Base-by-base conservation (phyloP, 2,888 invertebrate genomes). In the Seira musarum region DNA sequence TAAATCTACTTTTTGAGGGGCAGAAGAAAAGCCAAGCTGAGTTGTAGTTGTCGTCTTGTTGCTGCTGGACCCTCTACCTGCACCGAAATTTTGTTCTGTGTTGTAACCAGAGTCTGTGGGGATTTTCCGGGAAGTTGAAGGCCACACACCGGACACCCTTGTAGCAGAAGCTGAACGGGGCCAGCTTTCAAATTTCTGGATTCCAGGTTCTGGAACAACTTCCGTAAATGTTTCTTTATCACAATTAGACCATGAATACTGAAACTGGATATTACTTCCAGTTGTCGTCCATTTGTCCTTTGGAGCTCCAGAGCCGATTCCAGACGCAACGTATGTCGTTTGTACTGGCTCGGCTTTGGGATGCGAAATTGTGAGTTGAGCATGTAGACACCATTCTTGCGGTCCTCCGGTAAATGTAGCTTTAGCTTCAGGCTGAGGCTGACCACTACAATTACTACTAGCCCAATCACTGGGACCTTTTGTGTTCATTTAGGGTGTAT, bases 351-450 rank as follows among this genome's bases (percentile, higher is more conserved):
- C 74, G n/a, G 57, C 40, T 53, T 71, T 69, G 1, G 85, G 84
- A 81, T 92, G 92, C 57, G 91, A 91, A 70, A 92, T 91, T 13
- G 92, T 93, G 82, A 93, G 90, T 87, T 93, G 93, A 74, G 92
- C 95, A 88, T 91, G 93, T 86, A 93, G 92, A 49, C 92, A 91
- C 93, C 93, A 93, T 87, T 93, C 92, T 83, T 92, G 92, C 24
- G 91, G 90, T 8, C 46, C 63, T 13, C 57, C 69, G 60, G n/a
- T n/a, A n/a, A n/a, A n/a, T n/a, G 10, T 35, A 25, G 61, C 40
- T 24, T 60, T 21, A 17, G 0, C 53, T 66, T 10, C 70, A 61
- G 22, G 30, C 66, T 19, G 21, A 25, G 19, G 63, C 1, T 24
- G 49, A 67, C 49, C 19, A 1, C 21, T 19, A 35, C 17, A 15